phyloP scores from a whole-genome alignment of 2,888 invertebrate species.

The Diarsia brunnea region DNA sequence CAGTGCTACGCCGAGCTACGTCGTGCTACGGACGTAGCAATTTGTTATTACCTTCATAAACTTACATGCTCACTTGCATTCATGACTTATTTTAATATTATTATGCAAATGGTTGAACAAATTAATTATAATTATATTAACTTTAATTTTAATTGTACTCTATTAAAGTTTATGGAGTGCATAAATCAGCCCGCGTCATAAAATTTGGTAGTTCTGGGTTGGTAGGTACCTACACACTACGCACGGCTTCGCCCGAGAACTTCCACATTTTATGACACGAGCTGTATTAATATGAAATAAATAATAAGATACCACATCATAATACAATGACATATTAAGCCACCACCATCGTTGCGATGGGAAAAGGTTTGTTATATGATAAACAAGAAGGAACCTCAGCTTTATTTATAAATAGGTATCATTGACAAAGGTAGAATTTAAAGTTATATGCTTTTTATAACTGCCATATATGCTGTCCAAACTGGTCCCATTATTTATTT shows the following conservation, averaged over 20 bases:
- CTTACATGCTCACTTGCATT: constrained; percentile 53
- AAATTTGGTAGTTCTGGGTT: constrained; percentile 12
- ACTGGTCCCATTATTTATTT: too few species aligned
- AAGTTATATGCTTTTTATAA: neutral
- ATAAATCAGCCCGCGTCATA: constrained; percentile 38
- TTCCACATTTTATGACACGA: too few species aligned
- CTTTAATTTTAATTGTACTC: constrained; percentile 23
- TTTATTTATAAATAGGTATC: neutral
- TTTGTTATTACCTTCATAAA: constrained; percentile 35
- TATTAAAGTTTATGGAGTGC: constrained; percentile 39
- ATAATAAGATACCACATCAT: too few species aligned
- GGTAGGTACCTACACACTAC: neutral
- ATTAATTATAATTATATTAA: constrained; percentile 46
- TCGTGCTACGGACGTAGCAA: constrained; percentile 34
- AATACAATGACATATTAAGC: neutral
- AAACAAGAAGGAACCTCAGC: neutral
- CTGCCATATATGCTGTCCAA: neutral
- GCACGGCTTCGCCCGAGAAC: too few species aligned
- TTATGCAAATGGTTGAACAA: constrained; percentile 49
- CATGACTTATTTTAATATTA: constrained; percentile 28
- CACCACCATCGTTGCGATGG: neutral
- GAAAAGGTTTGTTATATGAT: neutral
- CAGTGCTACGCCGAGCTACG: constrained; percentile 21
- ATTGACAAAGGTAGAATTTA: neutral
- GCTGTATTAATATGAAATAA: too few species aligned